Conservation (phyloP, 2,797 vertebrate genomes). For the Natrix natrix region DNA sequence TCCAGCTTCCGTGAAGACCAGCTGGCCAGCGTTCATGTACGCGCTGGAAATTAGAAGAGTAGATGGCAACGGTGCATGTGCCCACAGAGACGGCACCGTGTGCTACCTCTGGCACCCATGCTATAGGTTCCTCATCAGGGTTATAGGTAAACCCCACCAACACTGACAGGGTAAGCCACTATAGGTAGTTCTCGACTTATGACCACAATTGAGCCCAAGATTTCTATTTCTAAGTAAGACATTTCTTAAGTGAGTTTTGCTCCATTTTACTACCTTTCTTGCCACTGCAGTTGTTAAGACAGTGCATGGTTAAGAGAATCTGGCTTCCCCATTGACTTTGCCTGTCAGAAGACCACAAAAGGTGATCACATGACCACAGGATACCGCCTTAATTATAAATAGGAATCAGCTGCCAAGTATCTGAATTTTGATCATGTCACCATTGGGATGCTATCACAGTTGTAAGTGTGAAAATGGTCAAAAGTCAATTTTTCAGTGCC, state of each 20-base stretch:
- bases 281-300: not conserved
- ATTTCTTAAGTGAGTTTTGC: not conserved
- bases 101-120: too few relatives aligned
- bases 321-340: not conserved
- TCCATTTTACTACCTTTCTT: not conserved
- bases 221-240: not conserved
- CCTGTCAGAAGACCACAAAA: not conserved
- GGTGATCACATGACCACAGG: not conserved
- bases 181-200: not conserved
- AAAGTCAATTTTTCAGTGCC: not conserved
- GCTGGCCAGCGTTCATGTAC: too few relatives aligned
- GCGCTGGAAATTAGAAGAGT: too few relatives aligned
- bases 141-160: not conserved
- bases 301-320: not conserved
- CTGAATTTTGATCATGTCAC: not conserved
- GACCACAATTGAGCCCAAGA: not conserved
- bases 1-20: too few relatives aligned
- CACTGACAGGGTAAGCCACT: not conserved
- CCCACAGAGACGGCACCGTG: too few relatives aligned
- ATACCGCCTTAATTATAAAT: not conserved
- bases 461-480: not conserved
- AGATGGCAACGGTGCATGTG: too few relatives aligned
- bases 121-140: too few relatives aligned
- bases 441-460: not conserved
- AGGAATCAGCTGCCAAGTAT: not conserved